These are phyloP conservation scores for Prolemur simus DNA, from an alignment of 2,113 vertebrate genomes.

Conservation along the genomic window DNA sequence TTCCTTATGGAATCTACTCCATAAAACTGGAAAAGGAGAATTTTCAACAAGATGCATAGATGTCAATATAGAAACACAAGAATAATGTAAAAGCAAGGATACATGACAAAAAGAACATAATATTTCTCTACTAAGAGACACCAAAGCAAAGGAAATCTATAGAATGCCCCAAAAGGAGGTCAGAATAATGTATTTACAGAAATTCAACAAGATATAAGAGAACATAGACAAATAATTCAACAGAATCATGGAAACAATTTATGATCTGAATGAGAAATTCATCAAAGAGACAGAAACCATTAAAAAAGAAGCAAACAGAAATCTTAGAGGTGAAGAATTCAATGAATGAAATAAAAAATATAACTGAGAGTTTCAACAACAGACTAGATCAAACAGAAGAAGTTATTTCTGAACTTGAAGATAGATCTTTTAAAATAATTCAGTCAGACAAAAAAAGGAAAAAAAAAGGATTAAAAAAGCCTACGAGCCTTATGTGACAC, in stretches of 20 bases:
- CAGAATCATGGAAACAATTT: background rate
- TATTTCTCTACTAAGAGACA: background rate
- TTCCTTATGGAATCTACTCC: background rate
- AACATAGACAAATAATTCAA: background rate
- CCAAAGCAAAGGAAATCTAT: background rate
- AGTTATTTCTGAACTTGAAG: background rate
- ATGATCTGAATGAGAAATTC: background rate
- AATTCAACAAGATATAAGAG: background rate
- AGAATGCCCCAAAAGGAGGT: background rate
- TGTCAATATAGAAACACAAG: background rate
- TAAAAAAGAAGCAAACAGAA: background rate
- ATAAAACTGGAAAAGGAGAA: background rate
- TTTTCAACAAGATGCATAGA: background rate
- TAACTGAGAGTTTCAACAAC: background rate
- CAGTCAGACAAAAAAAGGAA: background rate
- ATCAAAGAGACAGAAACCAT: background rate
- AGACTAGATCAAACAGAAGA: background rate
- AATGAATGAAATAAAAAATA: background rate
- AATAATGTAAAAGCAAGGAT: background rate
- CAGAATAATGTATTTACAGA: background rate
- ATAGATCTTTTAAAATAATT: background rate
- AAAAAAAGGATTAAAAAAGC: background rate
- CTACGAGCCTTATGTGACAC: background rate
- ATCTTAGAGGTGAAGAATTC: background rate
- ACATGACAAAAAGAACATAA: background rate